A percentile compares a stretch with the other conserved stretches of the same genome.
These are phyloP conservation scores for Myioborus melanocephalus DNA, from an alignment of 2,797 vertebrate species.

Conservation along the genomic window DNA sequence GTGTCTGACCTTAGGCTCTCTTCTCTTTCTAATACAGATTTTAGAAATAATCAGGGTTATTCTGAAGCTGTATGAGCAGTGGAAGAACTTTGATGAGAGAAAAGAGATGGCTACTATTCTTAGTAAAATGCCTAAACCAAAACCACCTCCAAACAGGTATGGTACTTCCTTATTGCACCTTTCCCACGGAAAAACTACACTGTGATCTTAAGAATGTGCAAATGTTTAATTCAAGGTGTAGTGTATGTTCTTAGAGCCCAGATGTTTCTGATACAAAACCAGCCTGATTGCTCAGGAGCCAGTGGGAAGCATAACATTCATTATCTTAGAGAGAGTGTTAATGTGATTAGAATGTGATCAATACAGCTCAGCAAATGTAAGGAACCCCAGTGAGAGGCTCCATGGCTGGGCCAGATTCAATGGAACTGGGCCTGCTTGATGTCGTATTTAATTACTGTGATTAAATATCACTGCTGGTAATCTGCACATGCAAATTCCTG, in stretches of 20 bases:
- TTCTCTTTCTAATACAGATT: constrained; percentile 81
- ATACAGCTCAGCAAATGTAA: background rate
- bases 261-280: background rate
- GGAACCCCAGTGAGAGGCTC: background rate
- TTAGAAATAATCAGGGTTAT: constrained; percentile 99
- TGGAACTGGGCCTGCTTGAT: background rate
- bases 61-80: constrained; percentile 97
- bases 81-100: constrained; percentile 98
- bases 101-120: constrained; percentile 97
- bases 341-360: background rate
- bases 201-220: background rate
- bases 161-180: background rate
- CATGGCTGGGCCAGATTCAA: background rate
- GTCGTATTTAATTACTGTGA: background rate
- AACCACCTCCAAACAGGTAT: constrained; percentile 97
- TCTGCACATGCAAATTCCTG: background rate
- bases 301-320: background rate
- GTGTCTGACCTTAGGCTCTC: background rate
- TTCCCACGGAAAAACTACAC: background rate
- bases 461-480: background rate
- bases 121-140: constrained; percentile 99
- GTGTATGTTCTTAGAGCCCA: background rate
- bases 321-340: background rate
- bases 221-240: background rate
- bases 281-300: background rate